Base-by-base conservation (phyloP, 2,888 invertebrate species). In the Athalia cordata region DNA sequence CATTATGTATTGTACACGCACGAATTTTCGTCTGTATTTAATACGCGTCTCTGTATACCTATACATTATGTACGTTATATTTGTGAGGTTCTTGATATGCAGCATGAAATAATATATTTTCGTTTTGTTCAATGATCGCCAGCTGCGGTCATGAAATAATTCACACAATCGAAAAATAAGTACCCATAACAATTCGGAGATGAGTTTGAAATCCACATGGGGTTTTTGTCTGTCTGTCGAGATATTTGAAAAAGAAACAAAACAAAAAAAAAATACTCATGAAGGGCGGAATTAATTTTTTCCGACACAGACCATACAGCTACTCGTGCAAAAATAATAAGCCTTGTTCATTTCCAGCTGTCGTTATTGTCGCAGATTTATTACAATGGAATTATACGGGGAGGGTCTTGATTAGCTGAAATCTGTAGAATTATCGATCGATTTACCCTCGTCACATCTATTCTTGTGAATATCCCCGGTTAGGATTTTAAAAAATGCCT, bases 281-380 rank as follows among this genome's bases (percentile, higher is more conserved):
- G 29, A 29, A 29, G 29, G 29, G 29, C 2, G 29, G 29, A 29
- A 29, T 29, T 29, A 29, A 29, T 29, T 29, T 29, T 29, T 2
- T 29, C 29, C 29, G 29, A 29, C 29, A 29, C 29, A n/a, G n/a
- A n/a, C n/a, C n/a, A n/a, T n/a, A n/a, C n/a, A n/a, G n/a, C n/a
- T n/a, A 29, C 29, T 29, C 29, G 29, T 64, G 9, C 7, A 59
- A 43, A 55, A 8, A 62, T 15, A 13, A 75, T 62, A 64, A n/a
- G 75, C 75, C 62, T 50, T 49, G 75, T 50, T 75, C 75, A 75
- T 62, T 75, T 75, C 62, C 75, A 75, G 75, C 75, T 75, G 75
- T 50, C 52, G 43, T 29, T n/a, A n/a, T n/a, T 29, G 29, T 29
- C 29, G 29, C 29, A 0, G 29, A 29, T 29, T 29, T 29, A 29